Conservation (phyloP, 2,113 vertebrate genomes). For the Tupaia tana region DNA sequence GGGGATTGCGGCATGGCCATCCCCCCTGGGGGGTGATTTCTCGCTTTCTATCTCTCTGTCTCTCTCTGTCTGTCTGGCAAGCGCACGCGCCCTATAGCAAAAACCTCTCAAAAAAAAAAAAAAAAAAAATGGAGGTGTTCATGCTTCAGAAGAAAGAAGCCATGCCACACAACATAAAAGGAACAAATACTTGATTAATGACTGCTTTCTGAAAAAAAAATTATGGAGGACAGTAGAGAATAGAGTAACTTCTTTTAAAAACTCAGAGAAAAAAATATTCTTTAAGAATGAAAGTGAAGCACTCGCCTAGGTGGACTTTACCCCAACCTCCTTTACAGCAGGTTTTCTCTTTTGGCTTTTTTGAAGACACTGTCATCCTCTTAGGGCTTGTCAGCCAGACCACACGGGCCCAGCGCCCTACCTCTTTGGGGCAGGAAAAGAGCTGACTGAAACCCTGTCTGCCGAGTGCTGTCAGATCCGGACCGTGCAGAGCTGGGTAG, state of each 20-base stretch:
- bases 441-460: background rate
- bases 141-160: background rate
- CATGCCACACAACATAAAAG: background rate
- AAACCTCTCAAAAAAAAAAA: too few relatives aligned
- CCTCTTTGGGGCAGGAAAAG: conserved; percentile 31
- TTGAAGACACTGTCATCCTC: background rate
- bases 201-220: background rate
- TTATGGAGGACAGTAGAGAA: background rate
- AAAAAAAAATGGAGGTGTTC: too few relatives aligned
- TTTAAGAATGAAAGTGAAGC: conserved; percentile 24
- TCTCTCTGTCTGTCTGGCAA: too few relatives aligned
- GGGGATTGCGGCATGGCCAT: too few relatives aligned
- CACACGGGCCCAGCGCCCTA: conserved; percentile 11
- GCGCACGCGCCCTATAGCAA: too few relatives aligned
- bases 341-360: conserved; percentile 56
- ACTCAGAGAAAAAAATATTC: background rate
- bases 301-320: background rate
- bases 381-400: conserved; percentile 24
- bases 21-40: too few relatives aligned
- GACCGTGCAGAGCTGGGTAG: conserved; percentile 52
- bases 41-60: too few relatives aligned
- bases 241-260: background rate
- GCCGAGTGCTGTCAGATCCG: conserved; percentile 61
- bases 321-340: background rate
- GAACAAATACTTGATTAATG: background rate